A percentile compares a stretch with the other conserved stretches of the same genome.
phyloP scores from a whole-genome alignment of 2,888 invertebrate genomes.

The Sphecodes monilicornis region DNA sequence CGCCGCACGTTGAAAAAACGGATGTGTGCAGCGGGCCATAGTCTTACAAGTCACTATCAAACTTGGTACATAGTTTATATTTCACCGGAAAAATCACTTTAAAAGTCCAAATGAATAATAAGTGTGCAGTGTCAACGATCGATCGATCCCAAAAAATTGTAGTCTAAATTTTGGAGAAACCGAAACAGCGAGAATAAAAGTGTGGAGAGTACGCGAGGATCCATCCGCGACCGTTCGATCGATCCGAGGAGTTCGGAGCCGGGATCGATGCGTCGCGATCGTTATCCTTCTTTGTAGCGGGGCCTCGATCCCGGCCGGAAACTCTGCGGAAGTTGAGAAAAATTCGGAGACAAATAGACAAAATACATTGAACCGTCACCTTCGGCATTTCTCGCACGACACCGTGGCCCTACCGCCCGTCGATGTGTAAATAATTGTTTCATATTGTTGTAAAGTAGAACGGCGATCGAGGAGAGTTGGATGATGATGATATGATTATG shows the following conservation, averaged over 20 bases:
- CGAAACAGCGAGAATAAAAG: neutral
- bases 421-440: constrained; percentile 74
- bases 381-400: constrained; percentile 46
- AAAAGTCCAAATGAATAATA: too few species aligned
- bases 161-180: too few species aligned
- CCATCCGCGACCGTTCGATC: neutral
- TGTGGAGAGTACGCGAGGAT: neutral
- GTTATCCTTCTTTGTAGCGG: neutral
- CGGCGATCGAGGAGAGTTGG: constrained; percentile 55
- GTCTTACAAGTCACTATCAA: too few species aligned
- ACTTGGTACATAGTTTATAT: too few species aligned
- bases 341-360: neutral
- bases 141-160: too few species aligned
- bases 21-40: too few species aligned
- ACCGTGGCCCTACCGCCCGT: constrained; percentile 57
- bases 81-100: too few species aligned
- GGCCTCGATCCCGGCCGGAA: constrained; percentile 18
- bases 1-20: too few species aligned
- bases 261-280: constrained; percentile 12
- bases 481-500: constrained; percentile 21
- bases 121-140: too few species aligned
- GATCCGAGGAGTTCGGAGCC: neutral
- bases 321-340: neutral
- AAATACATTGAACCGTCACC: constrained; percentile 15
- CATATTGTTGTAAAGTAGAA: constrained; percentile 69